Percentiles rank a stretch among this genome's conserved stretches.
Evolutionary conservation across 2,797 vertebrate genomes (phyloP).

Genomic region (Karalla daura): DNA sequence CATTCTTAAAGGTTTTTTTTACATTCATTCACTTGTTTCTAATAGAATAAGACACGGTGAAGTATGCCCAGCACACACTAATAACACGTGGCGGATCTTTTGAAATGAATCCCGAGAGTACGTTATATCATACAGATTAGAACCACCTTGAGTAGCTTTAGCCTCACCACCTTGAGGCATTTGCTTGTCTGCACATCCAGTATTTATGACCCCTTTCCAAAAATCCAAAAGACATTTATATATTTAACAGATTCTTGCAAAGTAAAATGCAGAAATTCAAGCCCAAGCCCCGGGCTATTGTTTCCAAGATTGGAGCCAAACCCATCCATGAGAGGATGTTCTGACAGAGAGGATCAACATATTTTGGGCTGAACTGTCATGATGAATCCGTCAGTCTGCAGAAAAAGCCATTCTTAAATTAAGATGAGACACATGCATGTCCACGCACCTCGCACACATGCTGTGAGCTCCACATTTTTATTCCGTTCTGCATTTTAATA

Average conservation of each 20-base stretch:
- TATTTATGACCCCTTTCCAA: background rate
- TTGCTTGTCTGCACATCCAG: too few relatives aligned
- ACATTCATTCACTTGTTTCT: too few relatives aligned
- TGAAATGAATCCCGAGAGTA: background rate
- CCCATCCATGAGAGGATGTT: constrained; percentile 43
- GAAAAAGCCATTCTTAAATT: constrained; percentile 37
- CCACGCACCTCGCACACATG: constrained; percentile 29
- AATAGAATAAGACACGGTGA: too few relatives aligned
- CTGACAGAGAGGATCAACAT: constrained; percentile 58
- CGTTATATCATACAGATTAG: too few relatives aligned
- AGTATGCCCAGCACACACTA: too few relatives aligned
- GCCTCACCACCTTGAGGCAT: too few relatives aligned
- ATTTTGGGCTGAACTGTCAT: constrained; percentile 56
- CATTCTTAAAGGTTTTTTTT: too few relatives aligned
- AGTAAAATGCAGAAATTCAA: constrained; percentile 32
- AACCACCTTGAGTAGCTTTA: too few relatives aligned
- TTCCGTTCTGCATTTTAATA: constrained; percentile 44
- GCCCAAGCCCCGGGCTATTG: constrained; percentile 34
- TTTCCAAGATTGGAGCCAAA: constrained; percentile 50
- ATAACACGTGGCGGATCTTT: too few relatives aligned
- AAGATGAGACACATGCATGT: constrained; percentile 38
- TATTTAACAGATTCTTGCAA: constrained; percentile 17
- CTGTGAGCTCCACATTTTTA: constrained; percentile 43
- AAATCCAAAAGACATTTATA: background rate
- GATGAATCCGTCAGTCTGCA: constrained; percentile 46